Percentiles rank a stretch among this genome's conserved stretches.
Evolutionary conservation across 2,797 vertebrate species (phyloP).

Genomic region (Sebastes wilsoni): DNA sequence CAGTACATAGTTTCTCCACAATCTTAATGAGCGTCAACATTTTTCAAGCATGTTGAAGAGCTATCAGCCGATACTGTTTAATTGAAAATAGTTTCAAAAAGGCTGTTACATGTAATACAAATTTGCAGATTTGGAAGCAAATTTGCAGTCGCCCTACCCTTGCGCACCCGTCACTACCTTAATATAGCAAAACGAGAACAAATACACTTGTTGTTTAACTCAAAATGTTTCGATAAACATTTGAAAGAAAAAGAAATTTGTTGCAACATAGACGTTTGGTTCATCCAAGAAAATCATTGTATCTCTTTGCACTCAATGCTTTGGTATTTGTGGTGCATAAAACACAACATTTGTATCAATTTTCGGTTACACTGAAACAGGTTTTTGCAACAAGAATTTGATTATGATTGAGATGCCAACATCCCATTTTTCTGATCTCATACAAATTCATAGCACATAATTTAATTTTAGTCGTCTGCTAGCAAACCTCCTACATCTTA

Average conservation of each 20-base stretch:
- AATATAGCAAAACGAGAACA: background rate
- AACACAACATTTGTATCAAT: background rate
- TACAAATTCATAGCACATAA: conserved; percentile 19
- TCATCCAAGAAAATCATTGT: background rate
- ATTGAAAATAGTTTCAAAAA: background rate
- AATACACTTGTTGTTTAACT: background rate
- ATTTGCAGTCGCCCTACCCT: background rate
- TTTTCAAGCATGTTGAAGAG: background rate
- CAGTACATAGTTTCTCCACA: conserved; percentile 5
- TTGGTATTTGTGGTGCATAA: background rate
- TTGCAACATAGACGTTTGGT: background rate
- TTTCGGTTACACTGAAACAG: background rate
- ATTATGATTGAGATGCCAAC: conserved; percentile 1
- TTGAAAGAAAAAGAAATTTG: background rate
- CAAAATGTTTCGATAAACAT: background rate
- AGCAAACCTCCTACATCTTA: conserved; percentile 24
- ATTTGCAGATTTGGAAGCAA: background rate
- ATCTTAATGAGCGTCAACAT: conserved; percentile 8
- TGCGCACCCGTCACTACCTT: background rate
- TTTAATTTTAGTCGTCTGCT: conserved; percentile 24
- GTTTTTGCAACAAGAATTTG: background rate
- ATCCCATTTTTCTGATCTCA: conserved; percentile 4
- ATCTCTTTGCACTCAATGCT: background rate
- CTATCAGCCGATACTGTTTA: background rate
- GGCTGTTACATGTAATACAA: background rate